Evolutionary conservation across 2,888 invertebrate genomes (phyloP), one percentile per base, ranked within the genome.

Genomic region (Lymantria monacha): DNA sequence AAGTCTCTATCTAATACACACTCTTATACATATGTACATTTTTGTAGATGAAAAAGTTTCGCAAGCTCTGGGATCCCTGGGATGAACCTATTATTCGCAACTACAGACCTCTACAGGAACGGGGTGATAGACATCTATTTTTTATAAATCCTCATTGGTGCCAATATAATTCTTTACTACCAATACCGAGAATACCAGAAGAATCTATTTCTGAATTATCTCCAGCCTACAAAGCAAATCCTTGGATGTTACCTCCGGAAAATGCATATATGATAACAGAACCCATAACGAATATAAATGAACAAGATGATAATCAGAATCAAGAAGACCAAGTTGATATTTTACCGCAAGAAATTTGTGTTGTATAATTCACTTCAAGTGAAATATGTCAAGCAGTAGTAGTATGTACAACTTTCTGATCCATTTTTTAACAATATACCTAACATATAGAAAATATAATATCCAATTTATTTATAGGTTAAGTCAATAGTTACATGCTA

Each of bases 141-240:
- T 92, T 93, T 50, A 91, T 93, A 36, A 90, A 82, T 51, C 92
- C 93, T 0, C 92, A 92, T 49, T 87, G 87, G 79, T 76, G 70
- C 47, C 85, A 84, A 51, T 92, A 92, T 62, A 88, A 92, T 53
- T 91, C 93, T 0, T 66, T 92, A 38, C 63, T 93, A 22, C 91
- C 91, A 0, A 81, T 83, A 61, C 85, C 87, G 1, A 78, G 85
- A 46, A 0, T 83, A 9, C 83, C 82, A 22, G 85, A 86, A 53
- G 57, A 73, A 1, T 85, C 85, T 0, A 86, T 89, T 49, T 81
- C 91, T 0, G 57, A 73, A 11, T 48, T 87, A 0, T 90, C 91
- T 9, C 74, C 78, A 2, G 79, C 73, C 0, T 91, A 91, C 55
- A 48, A 69, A 59, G 58, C 59, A 1, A 75, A 85, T 48, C 55